A percentile compares a stretch with the other conserved stretches of the same genome.
These are phyloP conservation scores for Drosophila auraria DNA, from an alignment of 1,140 invertebrate species.

Conservation along the genomic window DNA sequence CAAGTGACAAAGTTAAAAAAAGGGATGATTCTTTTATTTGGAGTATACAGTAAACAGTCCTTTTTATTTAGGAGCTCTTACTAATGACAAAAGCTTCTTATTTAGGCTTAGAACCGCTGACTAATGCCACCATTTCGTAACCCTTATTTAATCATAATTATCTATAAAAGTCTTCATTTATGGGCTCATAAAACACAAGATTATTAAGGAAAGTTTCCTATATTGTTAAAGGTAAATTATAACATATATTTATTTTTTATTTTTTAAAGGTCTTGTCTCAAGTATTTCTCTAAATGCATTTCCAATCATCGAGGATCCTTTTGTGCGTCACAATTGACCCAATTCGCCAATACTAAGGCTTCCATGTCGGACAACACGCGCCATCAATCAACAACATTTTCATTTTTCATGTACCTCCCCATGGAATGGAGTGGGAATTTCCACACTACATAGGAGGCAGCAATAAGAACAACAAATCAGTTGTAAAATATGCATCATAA, in stretches of 20 bases:
- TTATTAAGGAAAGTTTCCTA: not conserved
- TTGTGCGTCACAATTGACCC: slow-evolving; percentile 63
- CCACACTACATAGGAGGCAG: slow-evolving; percentile 3
- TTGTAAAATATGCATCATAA: slow-evolving; percentile 45
- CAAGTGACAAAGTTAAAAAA: slow-evolving; percentile 18
- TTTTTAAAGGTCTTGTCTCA: not conserved
- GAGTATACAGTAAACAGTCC: not conserved
- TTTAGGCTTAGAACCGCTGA: not conserved
- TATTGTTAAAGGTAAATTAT: not conserved
- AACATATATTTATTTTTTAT: not conserved
- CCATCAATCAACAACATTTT: slow-evolving; percentile 65
- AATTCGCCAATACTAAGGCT: slow-evolving; percentile 28
- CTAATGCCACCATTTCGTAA: no score
- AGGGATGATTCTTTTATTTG: no score
- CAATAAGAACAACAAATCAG: slow-evolving; percentile 40
- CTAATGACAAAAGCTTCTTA: no score
- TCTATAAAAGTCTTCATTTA: not conserved
- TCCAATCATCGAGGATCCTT: slow-evolving; percentile 16
- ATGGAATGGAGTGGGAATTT: slow-evolving; percentile 32
- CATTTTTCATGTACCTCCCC: slow-evolving; percentile 22
- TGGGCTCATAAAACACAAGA: no score
- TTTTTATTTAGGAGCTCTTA: not conserved
- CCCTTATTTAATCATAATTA: no score
- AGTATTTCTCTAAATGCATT: not conserved
- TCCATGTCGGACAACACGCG: slow-evolving; percentile 52